Evolutionary conservation across 2,888 invertebrate genomes (phyloP), one percentile per base, ranked within the genome.

Genomic region (Alentia gelatinosa): DNA sequence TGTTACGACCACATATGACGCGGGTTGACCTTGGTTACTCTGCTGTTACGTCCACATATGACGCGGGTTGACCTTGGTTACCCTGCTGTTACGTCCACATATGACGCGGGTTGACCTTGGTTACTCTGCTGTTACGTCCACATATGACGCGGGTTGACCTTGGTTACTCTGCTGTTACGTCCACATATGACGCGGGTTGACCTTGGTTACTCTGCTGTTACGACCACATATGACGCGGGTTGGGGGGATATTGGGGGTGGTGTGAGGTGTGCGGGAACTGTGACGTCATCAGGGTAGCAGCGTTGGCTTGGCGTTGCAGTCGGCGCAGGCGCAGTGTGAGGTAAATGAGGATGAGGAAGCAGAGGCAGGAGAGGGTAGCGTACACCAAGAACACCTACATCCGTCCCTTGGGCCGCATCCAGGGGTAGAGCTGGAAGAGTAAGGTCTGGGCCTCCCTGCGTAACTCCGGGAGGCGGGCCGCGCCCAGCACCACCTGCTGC

Each of bases 321-420:
- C 42, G 42, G 30, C 86, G 19, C 9, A 86, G 26, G 30, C 86
- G 42, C 19, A 42, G 42, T 4, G 50, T 47, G 1, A 86, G 86
- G 42, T 33, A 47, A 47, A 47, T 33, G 35, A 86, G 42, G 86
- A 86, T 12, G 50, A 30, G 4, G 35, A 86, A 50, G 30, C 86
- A 86, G 26, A 86, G 50, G 42, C 47, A 47, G 47, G 86, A 86
- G 50, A 86, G 47, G 47, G 47, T 47, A 15, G 47, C 50, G 33
- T 86, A 86, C 47, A 86, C 86, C 47, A 42, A 1, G 33, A 86
- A 86, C 47, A 86, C 47, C 86, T 86, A 86, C 33, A 42, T 47
- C 50, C 26, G 42, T 47, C 86, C 47, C 30, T 42, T 26, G 7
- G 86, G 86, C 30, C 86, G 26, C 50, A 86, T 86, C 86, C 86